A percentile compares a stretch with the other conserved stretches of the same genome.
Conservation (phyloP, 2,888 invertebrate genomes). For the Apamea epomidion region DNA sequence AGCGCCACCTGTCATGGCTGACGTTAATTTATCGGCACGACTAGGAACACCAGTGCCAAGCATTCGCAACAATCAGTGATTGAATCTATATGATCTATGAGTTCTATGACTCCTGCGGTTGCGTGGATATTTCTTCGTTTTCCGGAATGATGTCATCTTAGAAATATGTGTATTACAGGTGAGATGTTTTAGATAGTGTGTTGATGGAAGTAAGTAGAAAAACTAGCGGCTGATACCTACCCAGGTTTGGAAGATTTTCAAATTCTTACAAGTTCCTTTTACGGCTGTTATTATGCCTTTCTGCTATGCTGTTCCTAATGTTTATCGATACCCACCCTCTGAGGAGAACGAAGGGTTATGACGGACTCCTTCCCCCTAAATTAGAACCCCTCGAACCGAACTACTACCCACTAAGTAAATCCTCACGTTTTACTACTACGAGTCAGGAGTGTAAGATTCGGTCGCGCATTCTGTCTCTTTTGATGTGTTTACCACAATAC, state of each 20-base stretch:
- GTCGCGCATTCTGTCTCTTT: background rate
- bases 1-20: slow-evolving; percentile 61
- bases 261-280: background rate
- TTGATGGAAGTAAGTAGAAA: background rate
- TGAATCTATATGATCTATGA: slow-evolving; percentile 52
- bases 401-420: background rate
- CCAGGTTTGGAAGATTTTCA: background rate
- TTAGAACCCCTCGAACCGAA: background rate
- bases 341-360: rapidly evolving
- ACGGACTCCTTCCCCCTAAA: background rate
- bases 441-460: background rate
- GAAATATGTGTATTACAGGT: slow-evolving; percentile 10
- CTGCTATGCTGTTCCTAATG: background rate
- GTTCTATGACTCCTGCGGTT: slow-evolving; percentile 5
- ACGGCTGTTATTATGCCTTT: background rate
- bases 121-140: slow-evolving; percentile 33
- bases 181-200: background rate
- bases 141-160: slow-evolving; percentile 21
- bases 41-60: slow-evolving; percentile 54
- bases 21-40: slow-evolving; percentile 56
- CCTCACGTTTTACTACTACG: background rate
- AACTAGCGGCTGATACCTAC: background rate
- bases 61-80: slow-evolving; percentile 52
- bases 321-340: background rate
- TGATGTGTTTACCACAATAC: background rate